These are phyloP conservation scores for Aphrocallistes beatrix DNA, from an alignment of 37 sponge, comb jelly and placozoan species.

Conservation along the genomic window DNA sequence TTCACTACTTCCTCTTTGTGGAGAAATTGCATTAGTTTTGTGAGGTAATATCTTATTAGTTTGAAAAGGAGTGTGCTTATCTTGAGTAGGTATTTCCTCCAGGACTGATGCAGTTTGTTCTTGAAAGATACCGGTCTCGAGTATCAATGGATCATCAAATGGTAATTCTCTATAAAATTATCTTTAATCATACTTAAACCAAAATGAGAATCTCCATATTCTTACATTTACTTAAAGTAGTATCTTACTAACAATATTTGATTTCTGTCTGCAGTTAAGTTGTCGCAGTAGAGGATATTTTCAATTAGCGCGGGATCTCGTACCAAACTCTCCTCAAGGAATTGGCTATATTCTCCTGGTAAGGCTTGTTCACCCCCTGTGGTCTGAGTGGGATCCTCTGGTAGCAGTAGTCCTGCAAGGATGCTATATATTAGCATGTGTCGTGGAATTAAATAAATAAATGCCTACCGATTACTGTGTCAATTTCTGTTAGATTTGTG, in stretches of 20 bases:
- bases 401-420: slow-evolving; percentile 2
- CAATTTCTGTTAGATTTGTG: not conserved
- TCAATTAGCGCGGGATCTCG: not conserved
- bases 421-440: not conserved
- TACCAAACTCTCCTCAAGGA: not conserved
- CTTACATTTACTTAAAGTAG: no score
- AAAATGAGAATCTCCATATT: not conserved
- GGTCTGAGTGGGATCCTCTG: not conserved
- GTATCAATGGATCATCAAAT: not conserved
- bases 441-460: not conserved
- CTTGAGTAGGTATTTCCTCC: not conserved
- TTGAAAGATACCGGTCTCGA: no score
- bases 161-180: not conserved
- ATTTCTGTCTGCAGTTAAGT: not conserved
- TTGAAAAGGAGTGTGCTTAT: not conserved
- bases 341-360: slow-evolving; percentile 1
- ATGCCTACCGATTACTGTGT: not conserved
- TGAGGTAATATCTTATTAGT: not conserved
- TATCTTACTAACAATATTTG: not conserved
- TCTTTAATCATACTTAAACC: not conserved
- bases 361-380: not conserved
- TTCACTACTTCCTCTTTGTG: not conserved
- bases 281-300: not conserved
- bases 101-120: not conserved
- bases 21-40: not conserved